Evolutionary conservation across 2,888 invertebrate species (phyloP).

Genomic region (Protophormia terraenovae): DNA sequence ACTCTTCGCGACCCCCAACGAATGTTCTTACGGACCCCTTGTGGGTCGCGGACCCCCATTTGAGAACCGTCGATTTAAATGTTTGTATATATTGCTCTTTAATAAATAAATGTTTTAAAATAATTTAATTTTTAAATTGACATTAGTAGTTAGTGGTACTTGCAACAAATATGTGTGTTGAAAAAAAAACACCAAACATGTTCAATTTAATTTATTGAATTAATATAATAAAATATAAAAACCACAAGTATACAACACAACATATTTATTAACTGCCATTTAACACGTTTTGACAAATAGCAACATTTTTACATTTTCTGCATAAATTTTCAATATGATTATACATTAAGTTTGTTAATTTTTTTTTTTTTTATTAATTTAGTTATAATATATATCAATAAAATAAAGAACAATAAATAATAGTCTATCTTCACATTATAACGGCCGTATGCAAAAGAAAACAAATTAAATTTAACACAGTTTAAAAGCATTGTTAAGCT

Average conservation of each 20-base stretch:
- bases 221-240: constrained; percentile 68
- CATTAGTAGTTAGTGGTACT: not conserved
- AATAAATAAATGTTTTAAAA: not conserved
- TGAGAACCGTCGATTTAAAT: too few species aligned
- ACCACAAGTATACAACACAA: constrained; percentile 57
- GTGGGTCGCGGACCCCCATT: too few species aligned
- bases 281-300: constrained; percentile 60
- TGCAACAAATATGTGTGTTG: not conserved
- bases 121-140: constrained; percentile 17
- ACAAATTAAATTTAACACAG: too few species aligned
- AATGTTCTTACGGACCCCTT: too few species aligned
- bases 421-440: too few species aligned
- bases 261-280: constrained; percentile 63
- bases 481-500: too few species aligned
- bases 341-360: constrained; percentile 2
- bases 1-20: too few species aligned
- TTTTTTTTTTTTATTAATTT: constrained; percentile 19
- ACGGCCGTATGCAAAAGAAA: too few species aligned
- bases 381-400: not conserved
- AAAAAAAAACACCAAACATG: constrained; percentile 4
- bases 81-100: too few species aligned
- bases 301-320: constrained; percentile 25
- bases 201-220: constrained; percentile 64
- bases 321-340: constrained; percentile 33
- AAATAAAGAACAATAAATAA: too few species aligned